phyloP scores from a whole-genome alignment of 1,140 invertebrate species.

The Wiebesia pumilae region DNA sequence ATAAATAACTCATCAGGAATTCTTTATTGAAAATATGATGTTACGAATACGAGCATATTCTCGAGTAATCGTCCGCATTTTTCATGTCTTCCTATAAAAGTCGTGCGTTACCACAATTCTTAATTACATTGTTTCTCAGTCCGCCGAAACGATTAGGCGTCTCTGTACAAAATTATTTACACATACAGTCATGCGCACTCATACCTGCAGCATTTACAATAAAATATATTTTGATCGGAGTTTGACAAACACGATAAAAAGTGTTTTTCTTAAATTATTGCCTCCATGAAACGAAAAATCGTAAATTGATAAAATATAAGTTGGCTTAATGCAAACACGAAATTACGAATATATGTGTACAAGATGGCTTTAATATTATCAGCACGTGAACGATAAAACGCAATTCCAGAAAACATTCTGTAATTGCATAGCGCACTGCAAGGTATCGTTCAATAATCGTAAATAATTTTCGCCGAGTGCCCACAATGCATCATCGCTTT shows the following conservation, averaged over 20 bases:
- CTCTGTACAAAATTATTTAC: background rate
- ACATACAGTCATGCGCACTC: too few relatives aligned
- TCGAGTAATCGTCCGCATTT: background rate
- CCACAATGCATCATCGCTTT: conserved; percentile 17
- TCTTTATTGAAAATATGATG: background rate
- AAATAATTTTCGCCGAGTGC: conserved; percentile 1
- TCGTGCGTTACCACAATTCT: background rate
- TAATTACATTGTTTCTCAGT: background rate
- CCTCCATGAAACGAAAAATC: background rate
- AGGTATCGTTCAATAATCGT: conserved; percentile 30
- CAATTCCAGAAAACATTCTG: background rate
- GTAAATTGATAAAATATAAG: conserved; percentile 18
- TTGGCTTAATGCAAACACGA: background rate
- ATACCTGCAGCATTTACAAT: background rate
- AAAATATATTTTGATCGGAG: background rate
- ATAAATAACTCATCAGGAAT: background rate
- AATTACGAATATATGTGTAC: background rate
- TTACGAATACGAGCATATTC: background rate
- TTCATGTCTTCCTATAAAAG: background rate
- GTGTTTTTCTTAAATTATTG: background rate
- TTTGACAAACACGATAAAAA: background rate
- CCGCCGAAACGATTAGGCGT: background rate
- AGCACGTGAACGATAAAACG: background rate
- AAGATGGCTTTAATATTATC: background rate
- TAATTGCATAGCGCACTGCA: background rate